Conservation (phyloP, 2,113 vertebrate species). For the Proterorhinus semilunaris region DNA sequence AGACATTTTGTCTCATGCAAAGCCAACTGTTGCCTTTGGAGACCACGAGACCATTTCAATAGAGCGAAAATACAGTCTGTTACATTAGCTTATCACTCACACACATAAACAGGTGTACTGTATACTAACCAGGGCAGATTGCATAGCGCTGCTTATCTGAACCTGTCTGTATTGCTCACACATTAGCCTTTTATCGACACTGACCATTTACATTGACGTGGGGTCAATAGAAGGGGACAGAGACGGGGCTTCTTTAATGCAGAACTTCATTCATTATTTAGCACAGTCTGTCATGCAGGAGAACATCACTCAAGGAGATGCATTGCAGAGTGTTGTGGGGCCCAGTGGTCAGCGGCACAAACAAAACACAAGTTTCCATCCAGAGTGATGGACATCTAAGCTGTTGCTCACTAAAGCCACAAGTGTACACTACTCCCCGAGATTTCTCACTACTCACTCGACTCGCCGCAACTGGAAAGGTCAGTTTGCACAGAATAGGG, state of each 20-base stretch:
- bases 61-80: slow-evolving; percentile 50
- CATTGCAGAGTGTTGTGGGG: slow-evolving; percentile 35
- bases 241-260: slow-evolving; percentile 36
- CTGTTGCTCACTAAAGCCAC: slow-evolving; percentile 11
- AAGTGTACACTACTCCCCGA: slow-evolving; percentile 9
- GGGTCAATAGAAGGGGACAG: slow-evolving; percentile 44
- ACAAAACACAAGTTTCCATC: slow-evolving; percentile 46
- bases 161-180: slow-evolving; percentile 7
- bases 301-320: slow-evolving; percentile 52
- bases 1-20: slow-evolving; percentile 17
- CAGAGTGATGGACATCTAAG: slow-evolving; percentile 31
- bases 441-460: slow-evolving; percentile 21
- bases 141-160: slow-evolving; percentile 23
- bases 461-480: slow-evolving; percentile 38
- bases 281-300: slow-evolving; percentile 46
- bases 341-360: slow-evolving; percentile 30
- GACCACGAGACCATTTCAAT: slow-evolving; percentile 45
- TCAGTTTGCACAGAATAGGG: slow-evolving; percentile 31
- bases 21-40: slow-evolving; percentile 16
- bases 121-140: slow-evolving; percentile 29
- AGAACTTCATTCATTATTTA: slow-evolving; percentile 72
- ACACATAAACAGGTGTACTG: slow-evolving; percentile 26
- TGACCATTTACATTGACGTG: slow-evolving; percentile 58
- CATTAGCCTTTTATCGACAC: slow-evolving; percentile 1
- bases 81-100: slow-evolving; percentile 59